These are phyloP conservation scores for Koerneria pararmatus DNA, from an alignment of 2,888 invertebrate species.

Conservation along the genomic window DNA sequence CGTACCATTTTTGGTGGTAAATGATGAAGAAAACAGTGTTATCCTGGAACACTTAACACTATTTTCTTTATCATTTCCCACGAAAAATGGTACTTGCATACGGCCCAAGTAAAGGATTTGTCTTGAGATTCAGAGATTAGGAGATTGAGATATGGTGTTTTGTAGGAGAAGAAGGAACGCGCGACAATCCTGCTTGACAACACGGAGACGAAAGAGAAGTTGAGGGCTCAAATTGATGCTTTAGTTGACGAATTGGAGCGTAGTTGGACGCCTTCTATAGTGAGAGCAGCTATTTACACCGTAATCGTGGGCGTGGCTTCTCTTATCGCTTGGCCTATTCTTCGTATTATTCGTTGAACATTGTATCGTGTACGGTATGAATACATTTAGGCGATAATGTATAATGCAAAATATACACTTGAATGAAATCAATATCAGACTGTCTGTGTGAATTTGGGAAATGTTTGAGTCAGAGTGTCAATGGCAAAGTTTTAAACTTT, in stretches of 20 bases:
- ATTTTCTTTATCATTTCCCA: too few species aligned
- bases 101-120: background rate
- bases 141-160: background rate
- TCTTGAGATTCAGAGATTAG: conserved; percentile 6
- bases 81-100: conserved; percentile 30
- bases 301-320: conserved; percentile 26
- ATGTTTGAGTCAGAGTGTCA: too few species aligned
- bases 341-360: too few species aligned
- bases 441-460: too few species aligned
- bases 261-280: conserved; percentile 33
- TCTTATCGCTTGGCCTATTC: conserved; percentile 10
- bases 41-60: too few species aligned
- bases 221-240: conserved; percentile 27
- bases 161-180: conserved; percentile 24
- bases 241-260: conserved; percentile 18
- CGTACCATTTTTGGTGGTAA: too few species aligned
- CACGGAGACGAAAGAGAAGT: conserved; percentile 41
- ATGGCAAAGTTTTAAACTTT: too few species aligned
- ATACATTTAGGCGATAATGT: too few species aligned
- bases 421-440: too few species aligned
- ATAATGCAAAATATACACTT: too few species aligned
- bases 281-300: conserved; percentile 28
- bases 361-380: too few species aligned
- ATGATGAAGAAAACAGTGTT: too few species aligned
- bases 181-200: conserved; percentile 50